phyloP scores from a whole-genome alignment of 2,113 vertebrate species.

The Sinocyclocheilus anshuiensis region DNA sequence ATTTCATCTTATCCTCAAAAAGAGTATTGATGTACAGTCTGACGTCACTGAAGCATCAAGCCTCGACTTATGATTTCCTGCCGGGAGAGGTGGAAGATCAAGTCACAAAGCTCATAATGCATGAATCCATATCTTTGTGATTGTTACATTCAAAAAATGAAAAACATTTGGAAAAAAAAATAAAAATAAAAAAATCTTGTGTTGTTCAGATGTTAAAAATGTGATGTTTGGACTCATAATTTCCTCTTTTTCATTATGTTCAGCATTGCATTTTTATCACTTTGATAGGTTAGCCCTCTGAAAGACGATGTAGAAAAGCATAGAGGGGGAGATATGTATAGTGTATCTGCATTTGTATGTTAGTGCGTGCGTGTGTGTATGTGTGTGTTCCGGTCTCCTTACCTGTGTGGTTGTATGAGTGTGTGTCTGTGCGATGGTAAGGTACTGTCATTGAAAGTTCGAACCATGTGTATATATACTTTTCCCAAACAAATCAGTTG shows the following conservation, averaged over 20 bases:
- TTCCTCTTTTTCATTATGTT: constrained; percentile 76
- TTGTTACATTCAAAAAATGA: constrained; percentile 61
- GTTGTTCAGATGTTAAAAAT: constrained; percentile 71
- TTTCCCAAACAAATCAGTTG: constrained; percentile 79
- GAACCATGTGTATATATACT: constrained; percentile 76
- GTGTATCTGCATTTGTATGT: constrained; percentile 37
- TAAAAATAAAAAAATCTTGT: constrained; percentile 60
- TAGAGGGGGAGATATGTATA: constrained; percentile 47
- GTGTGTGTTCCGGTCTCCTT: background rate
- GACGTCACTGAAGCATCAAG: constrained; percentile 67
- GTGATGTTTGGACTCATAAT: constrained; percentile 73
- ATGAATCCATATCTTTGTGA: constrained; percentile 74
- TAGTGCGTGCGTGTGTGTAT: constrained; percentile 18
- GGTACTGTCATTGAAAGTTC: constrained; percentile 66
- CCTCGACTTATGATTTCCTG: constrained; percentile 61
- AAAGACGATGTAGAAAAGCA: constrained; percentile 53
- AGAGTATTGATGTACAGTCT: constrained; percentile 53
- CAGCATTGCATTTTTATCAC: constrained; percentile 79
- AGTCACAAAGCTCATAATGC: constrained; percentile 77
- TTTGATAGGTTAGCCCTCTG: constrained; percentile 78
- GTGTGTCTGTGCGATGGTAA: constrained; percentile 54
- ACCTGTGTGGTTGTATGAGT: background rate
- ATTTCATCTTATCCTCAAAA: constrained; percentile 49
- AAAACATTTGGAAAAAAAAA: constrained; percentile 34
- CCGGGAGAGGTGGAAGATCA: constrained; percentile 66